Percentiles rank a stretch among this genome's conserved stretches.
Evolutionary conservation across 2,797 vertebrate genomes (phyloP).

Genomic region (Tapirus indicus): DNA sequence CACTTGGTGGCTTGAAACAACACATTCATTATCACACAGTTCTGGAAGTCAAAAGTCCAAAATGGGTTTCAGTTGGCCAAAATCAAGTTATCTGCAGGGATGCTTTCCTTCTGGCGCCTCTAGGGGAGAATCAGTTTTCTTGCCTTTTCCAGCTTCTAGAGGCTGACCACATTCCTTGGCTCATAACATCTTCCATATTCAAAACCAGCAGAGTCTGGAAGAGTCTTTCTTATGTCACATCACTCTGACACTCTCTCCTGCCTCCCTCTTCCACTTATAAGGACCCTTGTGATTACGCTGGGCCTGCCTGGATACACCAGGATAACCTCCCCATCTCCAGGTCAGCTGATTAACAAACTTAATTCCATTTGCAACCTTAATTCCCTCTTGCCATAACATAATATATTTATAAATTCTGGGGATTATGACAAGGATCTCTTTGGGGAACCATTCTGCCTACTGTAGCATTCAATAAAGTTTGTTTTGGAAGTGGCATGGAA

Average conservation of each 20-base stretch:
- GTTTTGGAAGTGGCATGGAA: not conserved
- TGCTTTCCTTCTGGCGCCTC: not conserved
- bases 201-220: not conserved
- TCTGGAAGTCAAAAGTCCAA: not conserved
- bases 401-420: not conserved
- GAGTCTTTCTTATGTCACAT: not conserved
- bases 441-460: not conserved
- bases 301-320: not conserved
- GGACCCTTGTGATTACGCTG: not conserved
- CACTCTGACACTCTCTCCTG: not conserved
- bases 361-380: not conserved
- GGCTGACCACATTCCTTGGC: not conserved
- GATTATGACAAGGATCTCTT: not conserved
- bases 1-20: not conserved
- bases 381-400: not conserved
- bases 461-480: not conserved
- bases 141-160: not conserved
- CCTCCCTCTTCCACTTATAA: not conserved
- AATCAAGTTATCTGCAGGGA: not conserved
- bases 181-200: not conserved
- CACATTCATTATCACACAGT: not conserved
- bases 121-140: not conserved
- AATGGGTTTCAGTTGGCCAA: not conserved
- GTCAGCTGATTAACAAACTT: not conserved
- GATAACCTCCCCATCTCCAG: not conserved